Percentiles rank a stretch among this genome's conserved stretches.
These are phyloP conservation scores for Halcyon malimbica DNA, from an alignment of 2,113 vertebrate genomes.

Conservation along the genomic window DNA sequence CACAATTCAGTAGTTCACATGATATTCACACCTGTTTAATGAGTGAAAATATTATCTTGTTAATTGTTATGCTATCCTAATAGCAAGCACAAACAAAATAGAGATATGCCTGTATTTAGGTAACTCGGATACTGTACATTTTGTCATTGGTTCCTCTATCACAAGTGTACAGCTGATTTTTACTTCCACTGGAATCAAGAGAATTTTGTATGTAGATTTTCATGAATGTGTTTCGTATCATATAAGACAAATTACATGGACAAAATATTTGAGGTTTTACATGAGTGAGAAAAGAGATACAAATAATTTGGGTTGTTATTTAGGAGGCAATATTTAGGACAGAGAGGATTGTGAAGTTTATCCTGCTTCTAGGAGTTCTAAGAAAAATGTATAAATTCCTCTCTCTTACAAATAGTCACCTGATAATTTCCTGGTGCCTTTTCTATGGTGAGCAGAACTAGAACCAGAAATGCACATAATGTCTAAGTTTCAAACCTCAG, in stretches of 20 bases:
- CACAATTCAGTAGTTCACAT: not conserved
- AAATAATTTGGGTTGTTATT: too few species aligned
- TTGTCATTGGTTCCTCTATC: not conserved
- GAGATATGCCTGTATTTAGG: not conserved
- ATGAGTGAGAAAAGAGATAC: not conserved
- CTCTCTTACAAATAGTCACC: not conserved
- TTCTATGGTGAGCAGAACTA: not conserved
- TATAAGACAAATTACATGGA: not conserved
- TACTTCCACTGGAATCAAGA: not conserved
- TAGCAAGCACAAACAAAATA: constrained; percentile 6
- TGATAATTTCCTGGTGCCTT: not conserved
- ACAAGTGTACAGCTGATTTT: not conserved
- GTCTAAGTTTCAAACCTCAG: not conserved
- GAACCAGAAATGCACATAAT: not conserved
- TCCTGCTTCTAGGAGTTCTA: not conserved
- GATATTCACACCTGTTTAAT: constrained; percentile 4
- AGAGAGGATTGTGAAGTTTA: not conserved
- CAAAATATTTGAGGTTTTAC: not conserved
- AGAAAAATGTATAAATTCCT: not conserved
- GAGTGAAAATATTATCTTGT: not conserved
- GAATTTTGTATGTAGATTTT: not conserved
- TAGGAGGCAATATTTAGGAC: not conserved
- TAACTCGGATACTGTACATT: not conserved
- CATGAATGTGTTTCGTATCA: not conserved
- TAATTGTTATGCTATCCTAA: not conserved